Percentiles rank a stretch among this genome's conserved stretches.
phyloP scores from a whole-genome alignment of 1,140 invertebrate genomes.

The Nephotettix cincticeps region DNA sequence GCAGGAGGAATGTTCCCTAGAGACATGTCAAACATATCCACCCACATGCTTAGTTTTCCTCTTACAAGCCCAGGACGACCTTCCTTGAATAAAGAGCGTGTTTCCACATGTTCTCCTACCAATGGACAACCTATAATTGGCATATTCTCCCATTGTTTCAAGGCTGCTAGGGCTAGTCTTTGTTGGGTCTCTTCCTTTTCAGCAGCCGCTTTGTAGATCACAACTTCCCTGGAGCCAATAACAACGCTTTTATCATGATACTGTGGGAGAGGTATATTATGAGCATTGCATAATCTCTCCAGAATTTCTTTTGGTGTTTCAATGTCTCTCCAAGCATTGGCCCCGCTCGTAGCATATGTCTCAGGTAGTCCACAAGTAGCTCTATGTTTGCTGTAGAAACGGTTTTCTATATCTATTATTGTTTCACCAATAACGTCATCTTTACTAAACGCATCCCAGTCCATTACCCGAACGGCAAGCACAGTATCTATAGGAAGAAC shows the following conservation, averaged over 20 bases:
- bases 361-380: slow-evolving; percentile 74
- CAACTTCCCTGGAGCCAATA: slow-evolving; percentile 16
- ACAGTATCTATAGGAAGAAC: slow-evolving; percentile 72
- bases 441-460: slow-evolving; percentile 65
- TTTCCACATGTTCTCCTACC: slow-evolving; percentile 89
- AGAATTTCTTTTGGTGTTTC: slow-evolving; percentile 73
- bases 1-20: slow-evolving; percentile 59
- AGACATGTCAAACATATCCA: slow-evolving; percentile 79
- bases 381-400: slow-evolving; percentile 76
- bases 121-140: slow-evolving; percentile 72
- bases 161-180: slow-evolving; percentile 29
- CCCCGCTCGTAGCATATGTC: slow-evolving; percentile 62
- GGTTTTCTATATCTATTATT: slow-evolving; percentile 82
- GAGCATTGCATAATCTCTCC: slow-evolving; percentile 64
- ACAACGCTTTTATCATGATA: slow-evolving; percentile 47
- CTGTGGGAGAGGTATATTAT: slow-evolving; percentile 57
- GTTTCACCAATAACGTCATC: slow-evolving; percentile 87
- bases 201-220: background rate
- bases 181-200: slow-evolving; percentile 8
- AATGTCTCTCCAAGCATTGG: slow-evolving; percentile 76
- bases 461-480: slow-evolving; percentile 71
- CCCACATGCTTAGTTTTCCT: slow-evolving; percentile 88
- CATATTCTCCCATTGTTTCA: slow-evolving; percentile 61
- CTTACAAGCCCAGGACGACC: slow-evolving; percentile 81
- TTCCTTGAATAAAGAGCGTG: slow-evolving; percentile 72